Base-by-base conservation (phyloP, 2,113 vertebrate genomes). In the Prietella phreatophila region DNA sequence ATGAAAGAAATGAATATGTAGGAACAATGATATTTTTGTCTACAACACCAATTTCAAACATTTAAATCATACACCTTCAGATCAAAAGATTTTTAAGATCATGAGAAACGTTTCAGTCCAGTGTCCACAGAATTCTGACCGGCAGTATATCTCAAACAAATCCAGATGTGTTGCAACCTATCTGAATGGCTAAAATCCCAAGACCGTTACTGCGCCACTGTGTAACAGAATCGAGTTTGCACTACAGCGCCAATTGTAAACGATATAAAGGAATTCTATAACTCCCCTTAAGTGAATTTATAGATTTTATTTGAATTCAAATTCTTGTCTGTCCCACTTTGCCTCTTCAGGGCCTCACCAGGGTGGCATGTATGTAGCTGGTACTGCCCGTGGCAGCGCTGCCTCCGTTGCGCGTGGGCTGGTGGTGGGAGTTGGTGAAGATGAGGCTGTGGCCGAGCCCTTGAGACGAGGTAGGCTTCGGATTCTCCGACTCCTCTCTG, bases 381-480 rank as follows among this genome's bases (percentile, higher is more conserved):
- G 95, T 94, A 93, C 92, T 91, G 95, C 92, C 95, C 93, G 94
- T 96, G 88, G 90, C 60, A 27, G 86, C 42, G 42, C 42, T 67
- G 82, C 85, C 89, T 84, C 91, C 83, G 65, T 85, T 93, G 91
- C 93, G 96, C 91, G 96, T 93, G 4, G 93, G 91, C 90, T 96
- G 92, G 89, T 95, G 95, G 93, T 99, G 97, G 92, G 97, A 99
- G 94, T 99, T 99, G 33, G 97, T 99, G 94, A 99, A 99, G 83
- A 99, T 96, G 87, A 99, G 93, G 81, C 97, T 96, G 93, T 97
- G 97, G 61, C 96, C 93, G 88, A 97, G 96, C 88, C 91, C 93
- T 86, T 96, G 96, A 61, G 97, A 91, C 50, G 97, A 95, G 1
- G 96, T 58, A 67, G 94, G 67, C 89, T 98, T 96, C 89, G 94